A percentile compares a stretch with the other conserved stretches of the same genome.
Evolutionary conservation across 2,113 vertebrate species (phyloP).

Genomic region (Podocnemis expansa): DNA sequence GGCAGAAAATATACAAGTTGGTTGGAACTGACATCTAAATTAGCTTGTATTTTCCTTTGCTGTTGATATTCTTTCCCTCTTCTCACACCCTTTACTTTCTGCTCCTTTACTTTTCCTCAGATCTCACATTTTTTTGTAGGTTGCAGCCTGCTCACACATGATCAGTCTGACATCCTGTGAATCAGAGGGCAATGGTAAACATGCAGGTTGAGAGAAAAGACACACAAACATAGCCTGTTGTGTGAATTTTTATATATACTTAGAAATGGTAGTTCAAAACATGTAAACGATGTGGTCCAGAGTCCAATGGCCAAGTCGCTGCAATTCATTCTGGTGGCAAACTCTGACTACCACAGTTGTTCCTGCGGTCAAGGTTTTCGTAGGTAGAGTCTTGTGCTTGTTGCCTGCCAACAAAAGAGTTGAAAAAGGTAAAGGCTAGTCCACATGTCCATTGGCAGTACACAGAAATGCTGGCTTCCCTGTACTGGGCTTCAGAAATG

Average conservation of each 20-base stretch:
- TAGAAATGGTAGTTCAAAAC: accelerated
- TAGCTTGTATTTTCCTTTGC: neutral
- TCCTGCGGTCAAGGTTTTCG: slow-evolving; percentile 70
- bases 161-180: neutral
- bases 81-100: neutral
- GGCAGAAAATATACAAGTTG: neutral
- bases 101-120: neutral
- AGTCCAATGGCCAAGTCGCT: neutral
- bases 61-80: neutral
- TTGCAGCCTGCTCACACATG: accelerated
- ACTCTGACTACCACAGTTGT: neutral
- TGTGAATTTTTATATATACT: too few species aligned
- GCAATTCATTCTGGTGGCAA: neutral
- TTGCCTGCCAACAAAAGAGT: slow-evolving; percentile 58
- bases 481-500: neutral
- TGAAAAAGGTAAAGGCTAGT: neutral
- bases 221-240: neutral
- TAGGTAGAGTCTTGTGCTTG: slow-evolving; percentile 77
- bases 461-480: neutral
- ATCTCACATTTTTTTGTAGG: neutral
- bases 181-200: accelerated
- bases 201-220: neutral
- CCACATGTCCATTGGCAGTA: neutral
- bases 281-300: accelerated
- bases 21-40: neutral